A percentile compares a stretch with the other conserved stretches of the same genome.
Conservation (phyloP, 1,140 invertebrate genomes). For the Anoplophora glabripennis region DNA sequence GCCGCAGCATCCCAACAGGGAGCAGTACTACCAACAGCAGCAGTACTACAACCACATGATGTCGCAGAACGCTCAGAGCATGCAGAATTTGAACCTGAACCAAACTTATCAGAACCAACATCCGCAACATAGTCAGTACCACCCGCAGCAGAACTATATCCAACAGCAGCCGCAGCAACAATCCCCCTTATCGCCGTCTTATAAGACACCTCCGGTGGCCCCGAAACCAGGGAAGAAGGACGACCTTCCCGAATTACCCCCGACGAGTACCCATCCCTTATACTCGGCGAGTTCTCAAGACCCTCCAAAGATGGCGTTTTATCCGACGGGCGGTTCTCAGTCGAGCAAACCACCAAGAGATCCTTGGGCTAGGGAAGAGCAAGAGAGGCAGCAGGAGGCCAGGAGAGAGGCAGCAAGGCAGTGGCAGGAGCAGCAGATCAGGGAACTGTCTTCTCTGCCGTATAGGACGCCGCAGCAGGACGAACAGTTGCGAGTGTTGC, state of each 20-base stretch:
- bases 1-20: conserved; percentile 6
- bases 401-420: conserved; percentile 59
- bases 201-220: conserved; percentile 10
- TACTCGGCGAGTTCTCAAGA: conserved; percentile 71
- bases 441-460: conserved; percentile 65
- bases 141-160: conserved; percentile 26
- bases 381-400: conserved; percentile 74
- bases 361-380: conserved; percentile 87
- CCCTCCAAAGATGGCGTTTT: conserved; percentile 71
- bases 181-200: conserved; percentile 40
- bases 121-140: conserved; percentile 11
- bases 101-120: conserved; percentile 28
- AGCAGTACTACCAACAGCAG: conserved; percentile 24
- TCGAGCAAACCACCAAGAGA: conserved; percentile 55
- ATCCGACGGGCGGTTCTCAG: conserved; percentile 51
- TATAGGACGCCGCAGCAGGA: conserved; percentile 76
- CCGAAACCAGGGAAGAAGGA: conserved; percentile 29
- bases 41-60: conserved; percentile 38
- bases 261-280: conserved; percentile 71
- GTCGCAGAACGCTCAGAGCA: conserved; percentile 41
- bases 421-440: conserved; percentile 75
- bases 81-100: conserved; percentile 44
- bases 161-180: conserved; percentile 32
- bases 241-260: conserved; percentile 67
- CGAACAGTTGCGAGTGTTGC: conserved; percentile 79